Evolutionary conservation across 64 coral and sea anemone species (phyloP).

Genomic region (Orbicella faveolata): DNA sequence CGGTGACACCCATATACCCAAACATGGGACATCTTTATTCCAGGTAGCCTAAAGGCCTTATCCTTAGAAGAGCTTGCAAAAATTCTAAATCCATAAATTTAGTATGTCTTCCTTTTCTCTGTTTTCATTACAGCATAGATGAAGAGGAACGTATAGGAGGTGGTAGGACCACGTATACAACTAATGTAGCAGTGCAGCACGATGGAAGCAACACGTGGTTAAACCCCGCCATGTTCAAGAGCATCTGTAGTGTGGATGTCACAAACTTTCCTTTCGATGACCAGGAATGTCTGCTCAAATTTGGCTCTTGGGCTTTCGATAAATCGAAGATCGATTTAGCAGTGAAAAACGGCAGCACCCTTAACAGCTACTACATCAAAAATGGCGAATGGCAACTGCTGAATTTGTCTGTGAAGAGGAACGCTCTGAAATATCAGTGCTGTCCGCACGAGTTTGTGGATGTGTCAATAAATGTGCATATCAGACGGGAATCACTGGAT

Average conservation of each 20-base stretch:
- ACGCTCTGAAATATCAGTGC: constrained; percentile 51
- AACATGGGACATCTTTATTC: no score
- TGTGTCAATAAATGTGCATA: constrained; percentile 38
- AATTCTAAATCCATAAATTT: no score
- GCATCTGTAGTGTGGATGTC: constrained; percentile 61
- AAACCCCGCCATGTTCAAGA: constrained; percentile 65
- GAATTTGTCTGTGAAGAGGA: constrained; percentile 28
- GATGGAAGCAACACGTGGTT: constrained; percentile 51
- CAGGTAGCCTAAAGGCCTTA: no score
- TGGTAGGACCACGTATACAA: constrained; percentile 55
- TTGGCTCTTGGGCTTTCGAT: constrained; percentile 63
- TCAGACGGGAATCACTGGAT: constrained; percentile 49
- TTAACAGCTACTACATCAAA: constrained; percentile 48
- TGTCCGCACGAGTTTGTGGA: constrained; percentile 63
- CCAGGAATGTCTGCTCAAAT: constrained; percentile 60
- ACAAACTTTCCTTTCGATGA: constrained; percentile 68
- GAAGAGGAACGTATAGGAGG: constrained; percentile 65
- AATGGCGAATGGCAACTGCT: constrained; percentile 66
- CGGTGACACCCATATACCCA: no score
- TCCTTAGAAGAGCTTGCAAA: no score
- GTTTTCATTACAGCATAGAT: constrained; percentile 25
- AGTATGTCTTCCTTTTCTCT: not conserved
- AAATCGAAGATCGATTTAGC: constrained; percentile 36
- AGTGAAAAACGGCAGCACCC: not conserved
- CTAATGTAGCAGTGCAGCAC: constrained; percentile 15